A percentile compares a stretch with the other conserved stretches of the same genome.
Conservation (phyloP, 2,797 vertebrate genomes). For the Tadarida brasiliensis region DNA sequence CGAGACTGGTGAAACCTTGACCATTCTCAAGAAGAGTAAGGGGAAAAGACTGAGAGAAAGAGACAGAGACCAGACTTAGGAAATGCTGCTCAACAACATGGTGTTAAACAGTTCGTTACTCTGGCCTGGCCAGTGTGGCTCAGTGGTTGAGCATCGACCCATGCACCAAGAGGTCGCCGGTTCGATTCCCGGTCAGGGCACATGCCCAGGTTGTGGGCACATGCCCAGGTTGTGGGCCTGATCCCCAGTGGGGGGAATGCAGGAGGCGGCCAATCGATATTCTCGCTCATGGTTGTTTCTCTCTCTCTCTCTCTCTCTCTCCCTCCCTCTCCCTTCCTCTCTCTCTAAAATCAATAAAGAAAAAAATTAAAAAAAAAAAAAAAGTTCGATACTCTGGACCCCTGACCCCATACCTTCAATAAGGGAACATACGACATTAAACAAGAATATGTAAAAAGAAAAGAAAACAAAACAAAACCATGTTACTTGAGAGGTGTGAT, state of each 20-base stretch:
- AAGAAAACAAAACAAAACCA: constrained; percentile 11
- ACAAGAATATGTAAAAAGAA: constrained; percentile 41
- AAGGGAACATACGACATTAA: constrained; percentile 73
- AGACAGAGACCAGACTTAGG: constrained; percentile 51
- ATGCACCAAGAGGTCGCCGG: no score
- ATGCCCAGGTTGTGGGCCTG: no score
- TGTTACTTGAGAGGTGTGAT: constrained; percentile 75
- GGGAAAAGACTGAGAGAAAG: background rate
- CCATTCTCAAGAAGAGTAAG: background rate
- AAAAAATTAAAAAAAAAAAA: no score
- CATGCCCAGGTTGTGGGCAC: no score
- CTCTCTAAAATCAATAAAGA: no score
- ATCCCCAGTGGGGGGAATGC: no score
- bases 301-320: no score
- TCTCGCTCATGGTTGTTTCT: no score
- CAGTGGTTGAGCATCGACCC: no score
- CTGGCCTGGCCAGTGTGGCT: background rate
- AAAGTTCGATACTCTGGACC: background rate
- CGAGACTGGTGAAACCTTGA: background rate
- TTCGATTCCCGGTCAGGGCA: no score
- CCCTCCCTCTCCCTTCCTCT: no score
- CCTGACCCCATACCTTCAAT: constrained; percentile 63
- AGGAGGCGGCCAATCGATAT: no score
- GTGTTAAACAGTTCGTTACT: background rate
- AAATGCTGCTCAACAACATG: constrained; percentile 15